These are phyloP conservation scores for Aeoliscus strigatus DNA, from an alignment of 2,797 vertebrate genomes.

Conservation along the genomic window DNA sequence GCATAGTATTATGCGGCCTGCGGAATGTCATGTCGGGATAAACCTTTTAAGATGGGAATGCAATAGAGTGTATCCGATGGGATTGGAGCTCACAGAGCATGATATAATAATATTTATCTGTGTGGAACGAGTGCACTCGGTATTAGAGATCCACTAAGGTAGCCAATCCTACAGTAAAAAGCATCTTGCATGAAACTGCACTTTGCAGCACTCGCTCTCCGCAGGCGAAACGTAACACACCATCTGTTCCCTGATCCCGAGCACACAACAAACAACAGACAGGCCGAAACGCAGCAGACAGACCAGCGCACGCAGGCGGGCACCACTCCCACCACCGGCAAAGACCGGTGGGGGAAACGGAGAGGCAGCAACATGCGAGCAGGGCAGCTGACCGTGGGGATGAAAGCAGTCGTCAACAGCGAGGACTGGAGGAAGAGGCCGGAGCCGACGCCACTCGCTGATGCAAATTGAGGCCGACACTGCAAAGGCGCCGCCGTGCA, in stretches of 20 bases:
- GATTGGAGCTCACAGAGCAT: no score
- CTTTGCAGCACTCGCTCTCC: conserved; percentile 54
- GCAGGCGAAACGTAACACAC: conserved; percentile 51
- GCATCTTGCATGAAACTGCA: conserved; percentile 56
- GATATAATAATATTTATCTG: no score
- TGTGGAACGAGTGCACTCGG: no score
- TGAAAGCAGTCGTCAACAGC: conserved; percentile 54
- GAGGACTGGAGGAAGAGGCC: conserved; percentile 59
- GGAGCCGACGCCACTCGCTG: conserved; percentile 32
- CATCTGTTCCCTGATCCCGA: conserved; percentile 65
- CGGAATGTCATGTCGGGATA: no score
- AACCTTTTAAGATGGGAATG: no score
- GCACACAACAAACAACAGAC: conserved; percentile 58
- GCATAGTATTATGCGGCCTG: no score
- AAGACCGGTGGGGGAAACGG: conserved; percentile 45
- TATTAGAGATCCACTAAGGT: conserved; percentile 15
- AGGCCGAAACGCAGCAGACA: conserved; percentile 41
- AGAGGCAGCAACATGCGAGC: conserved; percentile 29
- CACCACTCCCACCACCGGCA: conserved; percentile 41
- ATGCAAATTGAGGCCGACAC: conserved; percentile 62
- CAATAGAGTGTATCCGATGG: no score
- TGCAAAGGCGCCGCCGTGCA: conserved; percentile 39
- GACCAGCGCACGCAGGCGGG: conserved; percentile 39
- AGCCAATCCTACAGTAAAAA: conserved; percentile 50
- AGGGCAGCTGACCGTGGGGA: conserved; percentile 50